Evolutionary conservation across 2,888 invertebrate species (phyloP).

Genomic region (Syrista parreyssii): DNA sequence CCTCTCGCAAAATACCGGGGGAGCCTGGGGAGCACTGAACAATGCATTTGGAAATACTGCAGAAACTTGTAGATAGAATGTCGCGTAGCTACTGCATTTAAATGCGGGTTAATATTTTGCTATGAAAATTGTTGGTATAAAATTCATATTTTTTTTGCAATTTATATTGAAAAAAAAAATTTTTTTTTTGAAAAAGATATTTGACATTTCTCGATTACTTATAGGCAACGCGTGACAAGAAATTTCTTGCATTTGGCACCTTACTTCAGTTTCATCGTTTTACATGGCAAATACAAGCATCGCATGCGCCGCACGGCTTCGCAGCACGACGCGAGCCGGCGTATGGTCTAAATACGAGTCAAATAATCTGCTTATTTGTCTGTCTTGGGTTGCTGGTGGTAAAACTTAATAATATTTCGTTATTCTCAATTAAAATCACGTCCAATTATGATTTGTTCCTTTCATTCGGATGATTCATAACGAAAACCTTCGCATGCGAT

Average conservation of each 20-base stretch:
- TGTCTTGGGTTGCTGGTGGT: neutral
- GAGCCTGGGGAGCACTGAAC: neutral
- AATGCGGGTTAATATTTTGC: neutral
- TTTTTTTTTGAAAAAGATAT: too few relatives aligned
- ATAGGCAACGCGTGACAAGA: too few relatives aligned
- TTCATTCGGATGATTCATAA: constrained; percentile 18
- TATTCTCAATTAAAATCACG: neutral
- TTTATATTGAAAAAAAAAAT: too few relatives aligned
- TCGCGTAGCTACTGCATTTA: neutral
- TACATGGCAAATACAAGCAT: too few relatives aligned
- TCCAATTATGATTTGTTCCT: neutral
- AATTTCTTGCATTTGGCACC: too few relatives aligned
- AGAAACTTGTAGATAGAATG: neutral
- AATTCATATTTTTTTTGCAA: neutral
- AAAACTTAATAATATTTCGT: neutral
- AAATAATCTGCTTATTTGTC: too few relatives aligned
- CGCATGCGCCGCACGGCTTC: too few relatives aligned
- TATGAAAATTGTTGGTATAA: neutral
- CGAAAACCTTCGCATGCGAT: constrained; percentile 12
- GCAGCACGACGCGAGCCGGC: too few relatives aligned
- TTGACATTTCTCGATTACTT: too few relatives aligned
- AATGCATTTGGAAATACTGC: neutral
- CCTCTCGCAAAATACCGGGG: neutral
- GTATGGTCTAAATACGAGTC: too few relatives aligned
- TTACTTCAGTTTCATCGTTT: too few relatives aligned